Conservation (phyloP, 2,113 vertebrate genomes). For the Macrotus californicus region DNA sequence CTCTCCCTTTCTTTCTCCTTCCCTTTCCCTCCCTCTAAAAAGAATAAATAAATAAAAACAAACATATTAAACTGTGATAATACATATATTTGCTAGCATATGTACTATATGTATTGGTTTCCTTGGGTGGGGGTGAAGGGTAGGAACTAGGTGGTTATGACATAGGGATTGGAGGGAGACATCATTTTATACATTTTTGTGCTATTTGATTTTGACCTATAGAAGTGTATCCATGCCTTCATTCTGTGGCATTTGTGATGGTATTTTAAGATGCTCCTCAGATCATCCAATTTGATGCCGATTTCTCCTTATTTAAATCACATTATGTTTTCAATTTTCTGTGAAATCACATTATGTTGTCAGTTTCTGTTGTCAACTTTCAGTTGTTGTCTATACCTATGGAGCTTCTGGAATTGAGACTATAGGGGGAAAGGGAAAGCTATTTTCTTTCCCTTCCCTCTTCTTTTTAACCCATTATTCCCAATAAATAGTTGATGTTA, state of each 20-base stretch:
- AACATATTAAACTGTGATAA: not conserved
- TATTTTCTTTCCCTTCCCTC: not conserved
- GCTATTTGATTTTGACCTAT: slow-evolving; percentile 13
- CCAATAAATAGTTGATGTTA: not conserved
- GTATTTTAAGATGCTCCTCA: slow-evolving; percentile 21
- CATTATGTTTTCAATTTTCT: not conserved
- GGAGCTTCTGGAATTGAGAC: slow-evolving; percentile 8
- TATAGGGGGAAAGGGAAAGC: not conserved
- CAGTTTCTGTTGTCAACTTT: slow-evolving; percentile 20
- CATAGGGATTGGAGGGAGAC: not conserved
- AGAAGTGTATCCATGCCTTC: not conserved
- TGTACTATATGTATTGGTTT: not conserved
- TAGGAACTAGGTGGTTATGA: not conserved
- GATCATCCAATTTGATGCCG: not conserved
- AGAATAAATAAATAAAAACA: too few species aligned
- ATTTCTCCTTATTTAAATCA: slow-evolving; percentile 22
- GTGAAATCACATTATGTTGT: not conserved
- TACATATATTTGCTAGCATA: not conserved
- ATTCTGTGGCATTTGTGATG: slow-evolving; percentile 11
- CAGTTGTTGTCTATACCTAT: not conserved
- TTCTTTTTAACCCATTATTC: not conserved
- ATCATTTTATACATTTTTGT: not conserved
- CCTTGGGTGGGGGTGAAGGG: not conserved
- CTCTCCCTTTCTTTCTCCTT: too few species aligned
- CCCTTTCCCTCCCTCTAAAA: too few species aligned